Percentiles rank a stretch among this genome's conserved stretches.
phyloP scores from a whole-genome alignment of 1,140 invertebrate genomes.

The Melitaea cinxia region DNA sequence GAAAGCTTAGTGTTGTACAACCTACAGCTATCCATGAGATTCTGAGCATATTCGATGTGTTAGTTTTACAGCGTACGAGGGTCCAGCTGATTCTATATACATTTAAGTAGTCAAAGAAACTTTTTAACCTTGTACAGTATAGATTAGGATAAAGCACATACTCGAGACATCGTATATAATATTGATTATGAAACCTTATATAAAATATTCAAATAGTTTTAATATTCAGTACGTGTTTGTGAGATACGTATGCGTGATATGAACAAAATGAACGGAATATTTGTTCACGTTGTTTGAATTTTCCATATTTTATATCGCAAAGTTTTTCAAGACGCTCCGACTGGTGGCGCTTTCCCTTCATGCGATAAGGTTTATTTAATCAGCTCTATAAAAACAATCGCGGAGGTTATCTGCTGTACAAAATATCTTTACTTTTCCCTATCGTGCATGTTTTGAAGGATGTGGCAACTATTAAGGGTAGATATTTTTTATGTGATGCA shows the following conservation, averaged over 20 bases:
- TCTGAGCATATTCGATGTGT: too few relatives aligned
- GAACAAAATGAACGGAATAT: background rate
- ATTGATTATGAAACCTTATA: too few relatives aligned
- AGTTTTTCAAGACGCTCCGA: background rate
- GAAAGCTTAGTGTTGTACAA: too few relatives aligned
- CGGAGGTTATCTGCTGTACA: slow-evolving; percentile 8
- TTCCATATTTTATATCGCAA: background rate
- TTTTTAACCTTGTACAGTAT: too few relatives aligned
- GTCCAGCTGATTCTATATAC: too few relatives aligned
- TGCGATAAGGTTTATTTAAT: background rate
- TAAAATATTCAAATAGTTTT: too few relatives aligned
- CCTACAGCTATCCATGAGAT: too few relatives aligned
- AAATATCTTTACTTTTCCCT: slow-evolving; percentile 24
- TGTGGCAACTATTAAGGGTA: background rate
- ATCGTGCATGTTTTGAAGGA: background rate
- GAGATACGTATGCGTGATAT: background rate
- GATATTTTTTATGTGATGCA: background rate
- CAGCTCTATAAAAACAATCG: slow-evolving; percentile 4
- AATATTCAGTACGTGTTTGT: background rate
- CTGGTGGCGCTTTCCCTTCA: slow-evolving; percentile 1
- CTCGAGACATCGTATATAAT: too few relatives aligned
- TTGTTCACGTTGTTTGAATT: background rate
- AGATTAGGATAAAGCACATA: too few relatives aligned
- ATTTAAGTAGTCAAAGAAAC: too few relatives aligned
- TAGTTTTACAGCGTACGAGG: too few relatives aligned